These are phyloP conservation scores for Takifugu rubripes DNA, from an alignment of 2,797 vertebrate genomes.

Conservation along the genomic window DNA sequence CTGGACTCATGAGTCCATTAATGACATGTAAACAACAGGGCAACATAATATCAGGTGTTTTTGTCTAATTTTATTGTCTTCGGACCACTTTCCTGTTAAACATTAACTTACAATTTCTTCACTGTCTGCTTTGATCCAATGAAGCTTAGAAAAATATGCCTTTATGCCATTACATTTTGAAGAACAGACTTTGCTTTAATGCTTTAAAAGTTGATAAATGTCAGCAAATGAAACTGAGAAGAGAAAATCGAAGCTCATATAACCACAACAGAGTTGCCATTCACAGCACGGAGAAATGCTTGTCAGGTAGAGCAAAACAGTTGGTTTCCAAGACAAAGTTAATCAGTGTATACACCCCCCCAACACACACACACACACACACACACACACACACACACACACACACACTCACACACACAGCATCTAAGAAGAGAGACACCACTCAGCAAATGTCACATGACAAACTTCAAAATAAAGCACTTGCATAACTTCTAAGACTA, in stretches of 20 bases:
- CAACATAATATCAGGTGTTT: too few species aligned
- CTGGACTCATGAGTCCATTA: too few species aligned
- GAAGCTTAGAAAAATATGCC: background rate
- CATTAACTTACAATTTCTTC: too few species aligned
- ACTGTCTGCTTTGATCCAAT: too few species aligned
- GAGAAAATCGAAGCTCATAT: constrained; percentile 16
- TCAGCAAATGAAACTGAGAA: constrained; percentile 21
- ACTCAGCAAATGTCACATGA: constrained; percentile 61
- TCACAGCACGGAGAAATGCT: constrained; percentile 9
- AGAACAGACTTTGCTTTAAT: constrained; percentile 14
- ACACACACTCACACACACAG: constrained; percentile 2
- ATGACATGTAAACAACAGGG: too few species aligned
- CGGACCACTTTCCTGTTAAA: too few species aligned
- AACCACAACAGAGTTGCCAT: constrained; percentile 20
- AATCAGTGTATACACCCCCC: constrained; percentile 5
- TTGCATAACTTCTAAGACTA: constrained; percentile 55
- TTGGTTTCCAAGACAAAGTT: constrained; percentile 35
- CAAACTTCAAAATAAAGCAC: constrained; percentile 56
- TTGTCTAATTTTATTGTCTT: too few species aligned
- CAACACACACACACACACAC: constrained; percentile 5
- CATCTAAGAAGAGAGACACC: constrained; percentile 29
- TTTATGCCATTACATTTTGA: background rate
- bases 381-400: constrained; percentile 7
- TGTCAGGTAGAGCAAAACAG: constrained; percentile 31
- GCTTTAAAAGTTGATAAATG: background rate